These are phyloP conservation scores for Pholis gunnellus DNA, from an alignment of 2,113 vertebrate species.

Conservation along the genomic window DNA sequence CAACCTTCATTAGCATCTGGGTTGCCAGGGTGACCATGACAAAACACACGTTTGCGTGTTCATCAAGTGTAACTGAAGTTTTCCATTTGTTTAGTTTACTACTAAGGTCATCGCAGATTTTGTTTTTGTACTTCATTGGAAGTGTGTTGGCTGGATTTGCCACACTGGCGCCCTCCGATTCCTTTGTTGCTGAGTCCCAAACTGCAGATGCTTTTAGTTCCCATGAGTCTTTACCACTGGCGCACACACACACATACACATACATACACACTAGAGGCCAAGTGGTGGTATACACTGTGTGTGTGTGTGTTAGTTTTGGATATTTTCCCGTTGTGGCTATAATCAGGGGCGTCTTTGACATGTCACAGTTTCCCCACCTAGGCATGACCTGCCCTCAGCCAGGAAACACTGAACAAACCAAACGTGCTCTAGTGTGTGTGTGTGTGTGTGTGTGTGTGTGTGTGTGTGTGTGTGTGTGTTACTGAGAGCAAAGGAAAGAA, in stretches of 20 bases:
- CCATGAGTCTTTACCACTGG: slow-evolving; percentile 12
- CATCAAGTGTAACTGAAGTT: slow-evolving; percentile 39
- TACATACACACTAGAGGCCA: not conserved
- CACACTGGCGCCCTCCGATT: slow-evolving; percentile 7
- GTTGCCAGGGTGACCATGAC: slow-evolving; percentile 35
- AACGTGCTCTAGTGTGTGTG: slow-evolving; percentile 23
- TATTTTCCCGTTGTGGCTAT: slow-evolving; percentile 45
- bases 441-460: slow-evolving; percentile 15
- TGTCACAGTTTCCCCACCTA: slow-evolving; percentile 74
- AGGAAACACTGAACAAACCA: slow-evolving; percentile 76
- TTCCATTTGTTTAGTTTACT: slow-evolving; percentile 48
- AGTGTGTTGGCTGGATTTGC: slow-evolving; percentile 13
- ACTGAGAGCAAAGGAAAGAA: not conserved
- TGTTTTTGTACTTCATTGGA: slow-evolving; percentile 35
- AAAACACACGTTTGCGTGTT: slow-evolving; percentile 37
- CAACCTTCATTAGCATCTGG: slow-evolving; percentile 23
- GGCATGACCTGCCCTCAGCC: slow-evolving; percentile 66
- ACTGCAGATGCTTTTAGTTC: slow-evolving; percentile 45
- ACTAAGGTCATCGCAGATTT: slow-evolving; percentile 39
- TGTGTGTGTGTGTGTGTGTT: not conserved
- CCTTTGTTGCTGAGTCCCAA: slow-evolving; percentile 33
- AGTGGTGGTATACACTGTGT: slow-evolving; percentile 7
- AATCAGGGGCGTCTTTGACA: slow-evolving; percentile 75
- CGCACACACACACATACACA: slow-evolving; percentile 23
- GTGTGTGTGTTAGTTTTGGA: slow-evolving; percentile 63